Evolutionary conservation across 2,797 vertebrate species (phyloP), one percentile per base, ranked within the genome.

Genomic region (Sandelia bainsii): DNA sequence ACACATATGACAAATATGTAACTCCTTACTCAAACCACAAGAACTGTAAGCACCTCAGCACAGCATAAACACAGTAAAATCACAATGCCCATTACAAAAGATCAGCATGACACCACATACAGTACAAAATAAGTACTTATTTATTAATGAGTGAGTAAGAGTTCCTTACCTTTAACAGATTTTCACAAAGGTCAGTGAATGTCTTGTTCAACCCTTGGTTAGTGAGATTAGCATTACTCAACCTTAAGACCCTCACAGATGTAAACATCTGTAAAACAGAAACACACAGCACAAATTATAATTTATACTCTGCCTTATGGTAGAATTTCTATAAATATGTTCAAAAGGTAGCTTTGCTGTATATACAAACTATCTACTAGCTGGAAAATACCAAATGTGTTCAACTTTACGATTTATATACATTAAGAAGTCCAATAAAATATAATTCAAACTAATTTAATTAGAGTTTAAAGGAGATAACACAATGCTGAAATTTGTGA

Each of bases 141-240:
- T n/a, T n/a, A n/a, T n/a, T n/a, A n/a, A n/a, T n/a, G n/a, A 27
- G 6, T 57, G 6, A 53, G 22, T 27, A 27, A 34, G 10, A 11
- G 22, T 14, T 27, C 25, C 89, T 91, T 89, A 99, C 98, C 96
- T 98, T 99, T 14, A 99, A 92, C 71, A 99, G 93, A 90, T 99
- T 99, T 92, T 99, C 98, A 95, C 98, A 99, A 50, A 99, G 94
- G 88, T 99, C 97, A 79, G 96, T 99, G 79, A 99, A 99, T 86
- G 95, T 96, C 94, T 99, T 99, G 91, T 99, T 99, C 70, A 99
- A 95, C 29, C 93, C 96, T 90, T 98, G 98, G 87, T 98, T 99
- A 19, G 97, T 98, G 62, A 98, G 93, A 85, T 96, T 98, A 74
- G 92, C 85, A 62, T 96, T 97, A 90, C 92, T 97, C 88, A 99